Conservation (phyloP, 2,888 invertebrate genomes). For the Lasioglossum calceatum region DNA sequence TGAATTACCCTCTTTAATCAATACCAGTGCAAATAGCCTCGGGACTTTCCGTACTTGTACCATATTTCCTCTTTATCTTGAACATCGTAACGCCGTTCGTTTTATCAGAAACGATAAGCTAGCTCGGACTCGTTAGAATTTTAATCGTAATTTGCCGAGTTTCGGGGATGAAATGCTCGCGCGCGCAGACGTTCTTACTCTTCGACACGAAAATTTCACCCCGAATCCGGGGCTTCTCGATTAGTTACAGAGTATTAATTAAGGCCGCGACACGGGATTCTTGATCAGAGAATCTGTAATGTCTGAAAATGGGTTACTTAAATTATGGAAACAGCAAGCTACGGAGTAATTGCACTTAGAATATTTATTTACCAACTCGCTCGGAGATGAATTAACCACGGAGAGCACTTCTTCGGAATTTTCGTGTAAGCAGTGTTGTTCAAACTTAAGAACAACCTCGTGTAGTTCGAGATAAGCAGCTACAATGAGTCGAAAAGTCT, state of each 20-base stretch:
- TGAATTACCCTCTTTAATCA: slow-evolving; percentile 68
- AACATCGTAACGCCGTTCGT: slow-evolving; percentile 32
- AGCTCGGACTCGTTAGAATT: slow-evolving; percentile 52
- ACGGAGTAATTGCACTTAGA: neutral
- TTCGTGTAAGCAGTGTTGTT: neutral
- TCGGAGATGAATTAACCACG: neutral
- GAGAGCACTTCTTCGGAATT: neutral
- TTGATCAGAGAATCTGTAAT: neutral
- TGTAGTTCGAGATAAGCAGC: neutral
- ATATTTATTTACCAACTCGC: neutral
- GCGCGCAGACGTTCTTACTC: slow-evolving; percentile 23
- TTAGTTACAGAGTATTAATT: slow-evolving; percentile 3
- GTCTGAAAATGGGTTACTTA: neutral
- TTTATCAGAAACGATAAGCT: slow-evolving; percentile 64
- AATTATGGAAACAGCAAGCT: neutral
- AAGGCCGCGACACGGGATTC: neutral
- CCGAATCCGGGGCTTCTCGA: neutral
- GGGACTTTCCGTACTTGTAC: slow-evolving; percentile 65
- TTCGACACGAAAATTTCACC: slow-evolving; percentile 31
- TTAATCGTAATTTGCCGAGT: slow-evolving; percentile 53
- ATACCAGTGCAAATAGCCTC: slow-evolving; percentile 69
- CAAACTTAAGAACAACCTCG: neutral
- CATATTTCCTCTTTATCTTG: slow-evolving; percentile 66
- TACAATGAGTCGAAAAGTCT: neutral
- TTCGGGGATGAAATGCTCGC: slow-evolving; percentile 13